Evolutionary conservation across 2,797 vertebrate species (phyloP).

Genomic region (Euphonia xanthogaster): DNA sequence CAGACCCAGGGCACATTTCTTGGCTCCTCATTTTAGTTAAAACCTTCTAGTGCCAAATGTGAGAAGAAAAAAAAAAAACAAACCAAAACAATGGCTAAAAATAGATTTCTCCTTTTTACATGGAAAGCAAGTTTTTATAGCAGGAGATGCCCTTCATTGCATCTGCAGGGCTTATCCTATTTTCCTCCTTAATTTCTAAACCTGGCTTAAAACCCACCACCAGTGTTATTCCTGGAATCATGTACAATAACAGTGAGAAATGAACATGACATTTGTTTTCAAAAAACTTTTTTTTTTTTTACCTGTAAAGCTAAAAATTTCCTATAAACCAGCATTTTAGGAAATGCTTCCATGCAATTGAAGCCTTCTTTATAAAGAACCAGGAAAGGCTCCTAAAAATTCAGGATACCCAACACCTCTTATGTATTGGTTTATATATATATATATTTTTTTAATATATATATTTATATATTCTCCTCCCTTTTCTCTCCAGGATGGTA

Average conservation of each 20-base stretch:
- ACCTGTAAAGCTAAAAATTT: background rate
- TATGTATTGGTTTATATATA: background rate
- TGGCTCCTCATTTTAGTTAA: background rate
- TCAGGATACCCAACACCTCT: background rate
- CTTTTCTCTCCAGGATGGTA: background rate
- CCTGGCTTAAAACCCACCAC: background rate
- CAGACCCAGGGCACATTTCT: background rate
- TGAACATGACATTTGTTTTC: background rate
- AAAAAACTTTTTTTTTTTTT: background rate
- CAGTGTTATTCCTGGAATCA: background rate
- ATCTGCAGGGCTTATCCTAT: background rate
- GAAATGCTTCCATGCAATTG: background rate
- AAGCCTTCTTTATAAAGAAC: background rate
- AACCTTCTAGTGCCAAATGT: background rate
- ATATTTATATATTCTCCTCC: background rate
- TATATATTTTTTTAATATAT: no score
- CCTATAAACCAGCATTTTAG: background rate
- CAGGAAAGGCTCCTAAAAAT: background rate
- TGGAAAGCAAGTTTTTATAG: background rate
- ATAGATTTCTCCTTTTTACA: background rate
- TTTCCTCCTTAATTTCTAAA: background rate
- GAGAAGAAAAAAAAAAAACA: background rate
- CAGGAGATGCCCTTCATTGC: background rate
- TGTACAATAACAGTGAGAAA: background rate
- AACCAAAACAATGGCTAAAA: background rate